These are phyloP conservation scores for Cryptocephalus moraei DNA, from an alignment of 2,888 invertebrate species.

Conservation along the genomic window DNA sequence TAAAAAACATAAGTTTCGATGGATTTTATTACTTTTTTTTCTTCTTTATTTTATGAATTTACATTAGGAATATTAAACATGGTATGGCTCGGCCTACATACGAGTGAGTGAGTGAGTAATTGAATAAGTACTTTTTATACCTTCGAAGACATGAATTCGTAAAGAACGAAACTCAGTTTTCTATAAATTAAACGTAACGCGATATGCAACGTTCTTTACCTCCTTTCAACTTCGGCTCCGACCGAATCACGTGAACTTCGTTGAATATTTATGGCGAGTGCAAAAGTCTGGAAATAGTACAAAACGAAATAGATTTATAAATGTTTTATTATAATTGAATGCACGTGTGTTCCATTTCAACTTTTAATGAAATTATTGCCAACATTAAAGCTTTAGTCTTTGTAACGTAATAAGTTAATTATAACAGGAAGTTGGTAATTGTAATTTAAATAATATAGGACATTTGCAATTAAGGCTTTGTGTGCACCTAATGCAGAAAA, in stretches of 20 bases:
- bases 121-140: no score
- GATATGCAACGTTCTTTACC: conserved; percentile 7
- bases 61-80: no score
- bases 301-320: conserved; percentile 33
- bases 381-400: conserved; percentile 35
- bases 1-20: conserved; percentile 25
- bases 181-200: conserved; percentile 2
- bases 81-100: no score
- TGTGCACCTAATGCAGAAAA: conserved; percentile 9
- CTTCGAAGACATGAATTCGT: conserved; percentile 1
- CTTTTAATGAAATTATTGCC: conserved; percentile 37
- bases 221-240: conserved; percentile 8
- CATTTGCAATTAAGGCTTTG: conserved; percentile 35
- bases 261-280: conserved; percentile 6
- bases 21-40: conserved; percentile 26
- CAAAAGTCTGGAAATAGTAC: conserved; percentile 28
- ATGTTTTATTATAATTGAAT: conserved; percentile 36
- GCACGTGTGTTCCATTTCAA: conserved; percentile 36
- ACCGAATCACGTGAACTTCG: conserved; percentile 19
- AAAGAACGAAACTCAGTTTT: conserved; percentile 2
- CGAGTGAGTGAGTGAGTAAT: no score
- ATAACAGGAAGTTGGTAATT: conserved; percentile 37
- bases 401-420: conserved; percentile 37
- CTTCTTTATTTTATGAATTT: conserved; percentile 7
- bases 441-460: conserved; percentile 38